These are phyloP conservation scores for Meghimatium bilineatum DNA, from an alignment of 2,888 invertebrate genomes.

Conservation along the genomic window DNA sequence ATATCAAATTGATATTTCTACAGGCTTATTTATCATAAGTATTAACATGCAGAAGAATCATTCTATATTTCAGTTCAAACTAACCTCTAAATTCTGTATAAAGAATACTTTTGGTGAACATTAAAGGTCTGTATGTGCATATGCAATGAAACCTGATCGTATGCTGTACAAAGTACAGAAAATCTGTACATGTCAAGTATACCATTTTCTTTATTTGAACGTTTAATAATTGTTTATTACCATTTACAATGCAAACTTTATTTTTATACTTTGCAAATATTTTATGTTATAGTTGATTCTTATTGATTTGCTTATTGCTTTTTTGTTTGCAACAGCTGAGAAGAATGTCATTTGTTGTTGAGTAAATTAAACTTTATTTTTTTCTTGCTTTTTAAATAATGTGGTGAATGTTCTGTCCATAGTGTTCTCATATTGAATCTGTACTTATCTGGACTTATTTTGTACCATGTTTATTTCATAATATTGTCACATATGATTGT, in stretches of 20 bases:
- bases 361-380: not conserved
- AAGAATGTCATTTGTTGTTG: not conserved
- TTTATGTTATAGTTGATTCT: not conserved
- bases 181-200: too few relatives aligned
- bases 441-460: not conserved
- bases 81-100: too few relatives aligned
- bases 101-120: too few relatives aligned
- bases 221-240: not conserved
- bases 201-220: not conserved
- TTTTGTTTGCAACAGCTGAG: not conserved
- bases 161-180: too few relatives aligned
- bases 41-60: too few relatives aligned
- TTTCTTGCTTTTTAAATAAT: not conserved
- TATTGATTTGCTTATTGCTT: not conserved
- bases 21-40: too few relatives aligned
- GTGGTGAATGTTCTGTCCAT: not conserved
- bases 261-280: not conserved
- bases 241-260: not conserved
- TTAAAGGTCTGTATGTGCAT: too few relatives aligned
- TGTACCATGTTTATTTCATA: not conserved
- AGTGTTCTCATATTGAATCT: constrained; percentile 1
- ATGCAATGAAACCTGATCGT: too few relatives aligned
- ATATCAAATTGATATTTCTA: too few relatives aligned
- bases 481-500: not conserved
- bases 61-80: too few relatives aligned